Evolutionary conservation across 2,888 invertebrate species (phyloP).

Genomic region (Mantis religiosa): DNA sequence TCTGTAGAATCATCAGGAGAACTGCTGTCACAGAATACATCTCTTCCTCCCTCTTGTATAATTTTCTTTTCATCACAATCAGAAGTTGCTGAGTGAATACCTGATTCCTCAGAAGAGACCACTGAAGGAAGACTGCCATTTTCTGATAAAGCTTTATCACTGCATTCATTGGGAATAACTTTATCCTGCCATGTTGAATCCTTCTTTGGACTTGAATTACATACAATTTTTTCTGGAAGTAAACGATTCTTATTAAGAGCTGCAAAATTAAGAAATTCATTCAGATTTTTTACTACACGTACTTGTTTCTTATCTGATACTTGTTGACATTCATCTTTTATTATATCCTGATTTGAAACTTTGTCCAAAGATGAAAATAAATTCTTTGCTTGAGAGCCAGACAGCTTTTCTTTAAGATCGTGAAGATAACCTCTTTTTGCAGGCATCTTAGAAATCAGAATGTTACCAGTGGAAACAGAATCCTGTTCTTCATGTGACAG

Average conservation of each 20-base stretch:
- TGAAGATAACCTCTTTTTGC: conserved; percentile 47
- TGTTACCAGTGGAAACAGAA: conserved; percentile 42
- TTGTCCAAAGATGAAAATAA: conserved; percentile 58
- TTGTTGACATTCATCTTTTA: conserved; percentile 46
- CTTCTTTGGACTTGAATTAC: conserved; percentile 13
- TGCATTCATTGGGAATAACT: conserved; percentile 14
- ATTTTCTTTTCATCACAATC: background rate
- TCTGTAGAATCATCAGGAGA: conserved; percentile 79
- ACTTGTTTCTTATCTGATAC: conserved; percentile 39
- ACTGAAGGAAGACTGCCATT: background rate
- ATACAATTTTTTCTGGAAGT: conserved; percentile 19
- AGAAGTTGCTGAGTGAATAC: background rate
- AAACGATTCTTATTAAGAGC: conserved; percentile 56
- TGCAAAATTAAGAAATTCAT: conserved; percentile 78
- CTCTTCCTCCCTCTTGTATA: background rate
- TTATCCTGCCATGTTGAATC: conserved; percentile 19
- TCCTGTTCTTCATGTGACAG: background rate
- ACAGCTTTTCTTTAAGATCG: conserved; percentile 54
- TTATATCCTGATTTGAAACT: conserved; percentile 45
- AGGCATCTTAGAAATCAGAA: conserved; percentile 38
- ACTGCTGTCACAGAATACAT: conserved; percentile 50
- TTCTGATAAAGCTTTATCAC: conserved; percentile 25
- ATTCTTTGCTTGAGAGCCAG: conserved; percentile 46
- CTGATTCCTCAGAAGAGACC: background rate
- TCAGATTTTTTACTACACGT: conserved; percentile 70